phyloP scores from a whole-genome alignment of 2,797 vertebrate genomes.

The Clarias laeviceps region DNA sequence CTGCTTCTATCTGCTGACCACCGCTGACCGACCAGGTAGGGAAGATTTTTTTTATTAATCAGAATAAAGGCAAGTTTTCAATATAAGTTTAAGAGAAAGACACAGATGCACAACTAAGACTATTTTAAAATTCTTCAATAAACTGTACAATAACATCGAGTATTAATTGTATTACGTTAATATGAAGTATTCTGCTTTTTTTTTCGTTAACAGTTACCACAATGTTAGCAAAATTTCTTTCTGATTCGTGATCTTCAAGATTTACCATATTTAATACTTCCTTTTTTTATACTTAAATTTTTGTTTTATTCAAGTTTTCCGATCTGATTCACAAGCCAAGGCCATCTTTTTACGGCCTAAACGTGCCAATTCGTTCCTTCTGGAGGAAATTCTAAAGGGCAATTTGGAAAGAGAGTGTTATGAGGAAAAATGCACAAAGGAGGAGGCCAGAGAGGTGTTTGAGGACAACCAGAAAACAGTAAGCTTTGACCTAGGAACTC shows the following conservation, averaged over 20 bases:
- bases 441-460: constrained; percentile 74
- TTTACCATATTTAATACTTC: not conserved
- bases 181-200: not conserved
- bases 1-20: not conserved
- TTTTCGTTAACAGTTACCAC: not conserved
- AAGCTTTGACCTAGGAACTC: constrained; percentile 43
- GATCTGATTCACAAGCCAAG: constrained; percentile 61
- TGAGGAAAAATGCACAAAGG: constrained; percentile 73
- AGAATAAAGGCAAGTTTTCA: not conserved
- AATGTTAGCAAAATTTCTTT: not conserved
- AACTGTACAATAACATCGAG: not conserved
- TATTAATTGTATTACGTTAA: not conserved
- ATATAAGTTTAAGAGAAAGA: not conserved
- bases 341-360: constrained; percentile 74
- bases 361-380: constrained; percentile 72
- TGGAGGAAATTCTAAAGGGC: constrained; percentile 86
- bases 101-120: not conserved
- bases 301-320: constrained; percentile 72
- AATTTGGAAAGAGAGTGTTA: constrained; percentile 87
- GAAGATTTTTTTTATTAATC: not conserved
- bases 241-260: not conserved
- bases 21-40: constrained; percentile 25
- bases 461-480: constrained; percentile 85
- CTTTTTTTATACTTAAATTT: not conserved
- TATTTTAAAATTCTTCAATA: not conserved